Percentiles rank a stretch among this genome's conserved stretches.
Evolutionary conservation across 53 echinoderm and acorn worm species (phyloP).

Genomic region (Holothuria scabra): DNA sequence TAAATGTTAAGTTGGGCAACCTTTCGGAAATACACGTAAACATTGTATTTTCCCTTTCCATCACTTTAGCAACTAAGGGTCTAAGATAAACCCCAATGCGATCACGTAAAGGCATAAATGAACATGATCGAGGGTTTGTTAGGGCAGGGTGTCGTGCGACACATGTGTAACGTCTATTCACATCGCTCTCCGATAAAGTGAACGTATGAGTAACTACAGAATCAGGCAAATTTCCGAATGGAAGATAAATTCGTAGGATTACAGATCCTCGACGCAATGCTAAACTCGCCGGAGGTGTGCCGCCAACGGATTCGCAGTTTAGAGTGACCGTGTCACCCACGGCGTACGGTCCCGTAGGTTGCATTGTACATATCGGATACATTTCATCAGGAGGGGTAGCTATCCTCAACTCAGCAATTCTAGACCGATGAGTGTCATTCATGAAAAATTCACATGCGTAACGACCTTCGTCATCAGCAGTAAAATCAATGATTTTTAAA

Average conservation of each 20-base stretch:
- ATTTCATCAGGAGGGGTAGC: slow-evolving; percentile 70
- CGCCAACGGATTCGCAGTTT: slow-evolving; percentile 84
- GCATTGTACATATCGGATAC: slow-evolving; percentile 68
- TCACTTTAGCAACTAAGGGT: slow-evolving; percentile 64
- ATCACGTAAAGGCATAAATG: slow-evolving; percentile 75
- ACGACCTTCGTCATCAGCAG: slow-evolving; percentile 58
- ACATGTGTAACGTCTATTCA: slow-evolving; percentile 74
- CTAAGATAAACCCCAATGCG: slow-evolving; percentile 66
- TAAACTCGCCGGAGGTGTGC: slow-evolving; percentile 82
- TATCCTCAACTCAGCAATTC: slow-evolving; percentile 64
- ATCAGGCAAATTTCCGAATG: slow-evolving; percentile 24
- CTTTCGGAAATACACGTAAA: slow-evolving; percentile 74
- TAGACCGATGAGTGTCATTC: slow-evolving; percentile 57
- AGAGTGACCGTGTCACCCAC: slow-evolving; percentile 83
- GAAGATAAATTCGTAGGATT: slow-evolving; percentile 48
- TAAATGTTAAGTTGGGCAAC: slow-evolving; percentile 67
- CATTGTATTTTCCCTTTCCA: slow-evolving; percentile 54
- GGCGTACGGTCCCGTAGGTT: slow-evolving; percentile 52
- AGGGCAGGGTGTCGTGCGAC: slow-evolving; percentile 73
- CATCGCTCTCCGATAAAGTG: slow-evolving; percentile 66
- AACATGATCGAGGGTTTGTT: slow-evolving; percentile 72
- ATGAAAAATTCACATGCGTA: slow-evolving; percentile 72
- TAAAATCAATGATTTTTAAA: slow-evolving; percentile 61
- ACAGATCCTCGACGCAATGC: slow-evolving; percentile 71
- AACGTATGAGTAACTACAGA: slow-evolving; percentile 54